phyloP scores from a whole-genome alignment of 2,113 vertebrate species.

The Carlito syrichta region DNA sequence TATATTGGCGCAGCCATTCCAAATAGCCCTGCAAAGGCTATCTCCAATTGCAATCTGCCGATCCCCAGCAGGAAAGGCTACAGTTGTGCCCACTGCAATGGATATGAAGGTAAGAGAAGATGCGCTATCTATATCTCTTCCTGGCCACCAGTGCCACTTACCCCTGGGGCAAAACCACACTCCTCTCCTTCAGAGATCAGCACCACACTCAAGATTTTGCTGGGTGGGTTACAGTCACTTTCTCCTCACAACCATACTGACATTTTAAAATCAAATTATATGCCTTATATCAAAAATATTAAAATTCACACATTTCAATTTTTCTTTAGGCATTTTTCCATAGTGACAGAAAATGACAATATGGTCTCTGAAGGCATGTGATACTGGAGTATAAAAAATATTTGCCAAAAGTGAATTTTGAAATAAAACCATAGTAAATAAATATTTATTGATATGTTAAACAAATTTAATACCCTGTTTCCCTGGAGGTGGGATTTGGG shows the following conservation, averaged over 20 bases:
- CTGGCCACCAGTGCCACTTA: too few relatives aligned
- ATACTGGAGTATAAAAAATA: not conserved
- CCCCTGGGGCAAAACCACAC: too few relatives aligned
- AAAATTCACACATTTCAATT: conserved; percentile 50
- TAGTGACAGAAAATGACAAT: conserved; percentile 69
- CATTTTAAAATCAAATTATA: conserved; percentile 22
- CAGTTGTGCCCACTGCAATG: too few relatives aligned
- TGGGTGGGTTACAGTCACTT: too few relatives aligned
- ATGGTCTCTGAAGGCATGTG: conserved; percentile 26
- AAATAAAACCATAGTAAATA: conserved; percentile 38
- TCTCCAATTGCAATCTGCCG: too few relatives aligned
- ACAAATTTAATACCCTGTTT: not conserved
- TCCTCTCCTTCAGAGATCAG: too few relatives aligned
- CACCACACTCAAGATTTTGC: too few relatives aligned
- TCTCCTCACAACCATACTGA: not conserved
- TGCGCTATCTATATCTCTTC: too few relatives aligned
- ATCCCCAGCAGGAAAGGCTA: too few relatives aligned
- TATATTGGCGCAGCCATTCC: too few relatives aligned
- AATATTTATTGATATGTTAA: not conserved
- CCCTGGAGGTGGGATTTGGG: not conserved
- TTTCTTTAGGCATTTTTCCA: conserved; percentile 55
- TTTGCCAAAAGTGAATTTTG: not conserved
- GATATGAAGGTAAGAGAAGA: too few relatives aligned
- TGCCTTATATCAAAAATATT: conserved; percentile 59
- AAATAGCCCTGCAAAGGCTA: too few relatives aligned